Evolutionary conservation across 2,113 vertebrate genomes (phyloP), one percentile per base, ranked within the genome.

Genomic region (Serinus canaria): DNA sequence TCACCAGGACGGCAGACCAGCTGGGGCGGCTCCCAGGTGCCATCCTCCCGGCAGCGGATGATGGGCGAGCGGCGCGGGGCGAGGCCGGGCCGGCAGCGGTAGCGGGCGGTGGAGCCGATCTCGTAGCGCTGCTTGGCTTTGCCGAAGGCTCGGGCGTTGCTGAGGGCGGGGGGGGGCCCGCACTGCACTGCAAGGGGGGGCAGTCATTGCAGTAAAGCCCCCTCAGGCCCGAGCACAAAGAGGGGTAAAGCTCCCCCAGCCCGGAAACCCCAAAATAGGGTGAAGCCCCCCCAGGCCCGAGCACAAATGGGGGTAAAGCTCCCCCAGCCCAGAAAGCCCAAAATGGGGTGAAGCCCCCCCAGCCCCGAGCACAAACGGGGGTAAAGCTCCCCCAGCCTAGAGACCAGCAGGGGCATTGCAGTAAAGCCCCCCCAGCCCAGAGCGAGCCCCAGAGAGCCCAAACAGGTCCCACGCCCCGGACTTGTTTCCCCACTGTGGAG

Each of bases 21-120:
- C 95, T 96, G 97, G 2, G 99, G 99, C 2, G 92, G 87, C 44
- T 99, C 98, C 99, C 99, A 99, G 1, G 35, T 97, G 30, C 99
- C 99, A 0, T 98, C 96, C 16, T 98, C 95, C 69, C 97, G 98
- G 92, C 99, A 99, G 25, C 92, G 98, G 91, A 98, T 96, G 60
- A 99, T 5, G 3, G 99, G 99, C 18, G 98, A 98, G 91, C 98
- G 98, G 46, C 97, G 98, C 83, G 98, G 99, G 46, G 94, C 7
- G 60, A 98, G 98, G 9, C 99, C 99, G 2, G 95, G 97, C 8
- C 73, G 97, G 76, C 99, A 99, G 72, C 94, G 98, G 93, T 99
- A 99, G 9, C 99, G 98, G 7, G 99, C 80, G 44, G 95, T 96
- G 7, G 98, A 96, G 74, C 98, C 97, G 44, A 98, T 98, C 91